These are phyloP conservation scores for Podotricha telesiphe DNA, from an alignment of 2,888 invertebrate species.

Conservation along the genomic window DNA sequence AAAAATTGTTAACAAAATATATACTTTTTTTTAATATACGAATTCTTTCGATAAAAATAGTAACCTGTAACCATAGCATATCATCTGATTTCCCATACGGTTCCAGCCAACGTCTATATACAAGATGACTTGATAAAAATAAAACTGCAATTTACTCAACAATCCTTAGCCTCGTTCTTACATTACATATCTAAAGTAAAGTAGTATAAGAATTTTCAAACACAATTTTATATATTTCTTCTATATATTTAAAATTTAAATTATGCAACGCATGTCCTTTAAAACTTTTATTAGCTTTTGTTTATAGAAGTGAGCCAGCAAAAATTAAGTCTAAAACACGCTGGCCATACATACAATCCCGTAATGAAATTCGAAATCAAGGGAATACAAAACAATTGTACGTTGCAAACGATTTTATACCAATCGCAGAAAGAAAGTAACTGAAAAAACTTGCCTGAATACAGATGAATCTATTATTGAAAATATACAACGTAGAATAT, in stretches of 20 bases:
- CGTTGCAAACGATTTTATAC: constrained; percentile 69
- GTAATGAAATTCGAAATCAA: constrained; percentile 79
- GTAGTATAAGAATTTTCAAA: background rate
- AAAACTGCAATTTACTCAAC: too few species aligned
- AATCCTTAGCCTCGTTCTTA: too few species aligned
- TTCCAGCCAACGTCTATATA: too few species aligned
- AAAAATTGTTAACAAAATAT: too few species aligned
- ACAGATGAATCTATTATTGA: constrained; percentile 68
- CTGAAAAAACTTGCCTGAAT: constrained; percentile 70
- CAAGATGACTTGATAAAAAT: too few species aligned
- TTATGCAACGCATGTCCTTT: constrained; percentile 18
- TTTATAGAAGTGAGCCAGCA: constrained; percentile 30
- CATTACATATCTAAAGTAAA: too few species aligned
- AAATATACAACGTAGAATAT: constrained; percentile 49
- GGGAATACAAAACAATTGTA: constrained; percentile 67
- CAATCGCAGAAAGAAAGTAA: constrained; percentile 70
- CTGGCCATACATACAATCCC: constrained; percentile 46
- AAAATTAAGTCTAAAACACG: constrained; percentile 46
- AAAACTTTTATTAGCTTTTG: constrained; percentile 26
- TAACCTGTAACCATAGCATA: too few species aligned
- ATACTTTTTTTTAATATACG: too few species aligned
- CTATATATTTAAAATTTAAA: constrained; percentile 24
- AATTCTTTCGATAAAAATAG: too few species aligned
- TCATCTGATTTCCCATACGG: too few species aligned
- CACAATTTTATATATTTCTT: background rate